Evolutionary conservation across 2,113 vertebrate species (phyloP).

Genomic region (Hippoglossus stenolepis): DNA sequence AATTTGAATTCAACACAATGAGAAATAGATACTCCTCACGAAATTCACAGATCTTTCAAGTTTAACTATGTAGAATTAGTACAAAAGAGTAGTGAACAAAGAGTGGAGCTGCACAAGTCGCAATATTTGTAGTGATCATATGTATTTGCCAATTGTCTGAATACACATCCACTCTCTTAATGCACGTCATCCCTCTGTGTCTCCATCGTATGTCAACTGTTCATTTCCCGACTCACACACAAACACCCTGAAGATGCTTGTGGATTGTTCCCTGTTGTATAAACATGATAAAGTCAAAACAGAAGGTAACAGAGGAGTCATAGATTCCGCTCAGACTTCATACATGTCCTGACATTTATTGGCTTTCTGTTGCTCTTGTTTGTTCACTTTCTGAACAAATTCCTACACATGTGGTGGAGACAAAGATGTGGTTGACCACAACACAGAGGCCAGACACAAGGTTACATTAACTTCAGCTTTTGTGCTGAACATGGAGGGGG

Average conservation of each 20-base stretch:
- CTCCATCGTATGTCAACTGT: neutral
- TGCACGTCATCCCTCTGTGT: neutral
- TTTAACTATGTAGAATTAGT: no score
- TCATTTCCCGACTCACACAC: neutral
- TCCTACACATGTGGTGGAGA: constrained; percentile 8
- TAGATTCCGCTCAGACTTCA: neutral
- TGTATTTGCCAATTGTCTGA: no score
- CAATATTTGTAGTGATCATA: no score
- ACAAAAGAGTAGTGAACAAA: no score
- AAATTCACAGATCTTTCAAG: neutral
- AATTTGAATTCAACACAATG: no score
- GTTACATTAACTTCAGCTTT: constrained; percentile 68
- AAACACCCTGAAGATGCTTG: neutral
- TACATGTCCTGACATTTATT: constrained; percentile 20
- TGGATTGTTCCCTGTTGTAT: neutral
- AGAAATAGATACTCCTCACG: no score
- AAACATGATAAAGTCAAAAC: neutral
- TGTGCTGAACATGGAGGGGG: neutral
- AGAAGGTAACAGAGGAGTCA: neutral
- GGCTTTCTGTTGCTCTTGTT: neutral
- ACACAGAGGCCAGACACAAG: constrained; percentile 46
- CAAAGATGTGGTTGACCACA: constrained; percentile 62
- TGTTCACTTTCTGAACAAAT: constrained; percentile 4
- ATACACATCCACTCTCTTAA: no score
- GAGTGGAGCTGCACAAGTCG: no score